Percentiles rank a stretch among this genome's conserved stretches.
Conservation (phyloP, 2,888 invertebrate species). For the Pyrgus malvae region DNA sequence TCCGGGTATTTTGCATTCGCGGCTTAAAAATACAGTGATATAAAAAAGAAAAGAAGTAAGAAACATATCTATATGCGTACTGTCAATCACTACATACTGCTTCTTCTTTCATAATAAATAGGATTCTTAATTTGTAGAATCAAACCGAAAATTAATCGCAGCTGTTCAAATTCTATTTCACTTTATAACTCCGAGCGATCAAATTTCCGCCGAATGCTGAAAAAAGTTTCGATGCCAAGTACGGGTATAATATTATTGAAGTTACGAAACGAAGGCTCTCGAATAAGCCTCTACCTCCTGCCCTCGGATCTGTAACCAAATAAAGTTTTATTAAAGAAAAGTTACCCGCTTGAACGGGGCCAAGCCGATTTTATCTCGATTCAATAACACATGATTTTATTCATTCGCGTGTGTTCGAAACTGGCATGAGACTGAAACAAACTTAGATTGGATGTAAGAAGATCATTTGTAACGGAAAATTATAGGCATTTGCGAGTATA, state of each 20-base stretch:
- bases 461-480: slow-evolving; percentile 17
- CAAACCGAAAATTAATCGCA: not conserved
- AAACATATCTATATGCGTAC: too few species aligned
- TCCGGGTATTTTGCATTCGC: too few species aligned
- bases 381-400: slow-evolving; percentile 52
- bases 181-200: slow-evolving; percentile 28
- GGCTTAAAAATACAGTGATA: too few species aligned
- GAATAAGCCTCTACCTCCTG: slow-evolving; percentile 51
- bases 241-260: slow-evolving; percentile 42
- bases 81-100: too few species aligned
- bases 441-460: slow-evolving; percentile 18
- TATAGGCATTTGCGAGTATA: slow-evolving; percentile 5
- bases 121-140: not conserved
- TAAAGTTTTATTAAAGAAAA: slow-evolving; percentile 64
- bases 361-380: slow-evolving; percentile 42
- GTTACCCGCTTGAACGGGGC: slow-evolving; percentile 45
- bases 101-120: too few species aligned
- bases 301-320: slow-evolving; percentile 51
- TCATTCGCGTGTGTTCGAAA: slow-evolving; percentile 42
- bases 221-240: slow-evolving; percentile 35
- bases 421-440: slow-evolving; percentile 18
- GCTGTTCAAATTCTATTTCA: not conserved
- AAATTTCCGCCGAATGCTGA: slow-evolving; percentile 36
- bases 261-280: slow-evolving; percentile 45
- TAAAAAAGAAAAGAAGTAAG: too few species aligned